Evolutionary conservation across 2,888 invertebrate species (phyloP).

Genomic region (Clusia tigrina): DNA sequence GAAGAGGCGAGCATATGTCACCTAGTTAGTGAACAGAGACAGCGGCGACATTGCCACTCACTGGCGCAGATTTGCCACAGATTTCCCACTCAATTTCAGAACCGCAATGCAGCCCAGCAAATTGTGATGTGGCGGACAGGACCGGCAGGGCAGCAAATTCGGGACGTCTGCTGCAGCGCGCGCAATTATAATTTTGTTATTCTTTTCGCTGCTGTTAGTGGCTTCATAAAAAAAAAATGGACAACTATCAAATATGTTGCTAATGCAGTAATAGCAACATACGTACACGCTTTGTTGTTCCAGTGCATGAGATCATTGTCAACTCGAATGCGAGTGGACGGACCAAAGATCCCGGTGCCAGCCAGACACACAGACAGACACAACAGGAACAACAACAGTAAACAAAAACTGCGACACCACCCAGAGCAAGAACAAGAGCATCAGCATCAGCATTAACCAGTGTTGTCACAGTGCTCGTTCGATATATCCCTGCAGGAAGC

Average conservation of each 20-base stretch:
- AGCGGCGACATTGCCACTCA: constrained; percentile 20
- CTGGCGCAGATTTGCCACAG: constrained; percentile 18
- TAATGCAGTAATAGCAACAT: constrained; percentile 3
- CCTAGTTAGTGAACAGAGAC: background rate
- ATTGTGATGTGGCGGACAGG: background rate
- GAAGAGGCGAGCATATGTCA: constrained; percentile 16
- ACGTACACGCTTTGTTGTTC: no score
- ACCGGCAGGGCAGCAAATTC: background rate
- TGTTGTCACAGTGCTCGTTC: background rate
- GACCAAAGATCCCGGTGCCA: background rate
- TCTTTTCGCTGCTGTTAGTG: background rate
- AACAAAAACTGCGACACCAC: background rate
- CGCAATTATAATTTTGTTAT: background rate
- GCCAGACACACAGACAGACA: background rate
- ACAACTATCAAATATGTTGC: constrained; percentile 6
- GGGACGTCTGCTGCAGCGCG: background rate
- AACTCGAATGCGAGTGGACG: background rate
- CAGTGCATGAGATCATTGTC: no score
- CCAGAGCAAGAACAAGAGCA: background rate
- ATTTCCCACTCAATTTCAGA: background rate
- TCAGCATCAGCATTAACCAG: background rate
- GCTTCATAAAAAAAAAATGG: background rate
- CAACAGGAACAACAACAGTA: background rate
- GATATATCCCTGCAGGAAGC: no score
- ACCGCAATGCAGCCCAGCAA: background rate